Evolutionary conservation across 1,140 invertebrate species (phyloP).

Genomic region (Vollenhovia emeryi): DNA sequence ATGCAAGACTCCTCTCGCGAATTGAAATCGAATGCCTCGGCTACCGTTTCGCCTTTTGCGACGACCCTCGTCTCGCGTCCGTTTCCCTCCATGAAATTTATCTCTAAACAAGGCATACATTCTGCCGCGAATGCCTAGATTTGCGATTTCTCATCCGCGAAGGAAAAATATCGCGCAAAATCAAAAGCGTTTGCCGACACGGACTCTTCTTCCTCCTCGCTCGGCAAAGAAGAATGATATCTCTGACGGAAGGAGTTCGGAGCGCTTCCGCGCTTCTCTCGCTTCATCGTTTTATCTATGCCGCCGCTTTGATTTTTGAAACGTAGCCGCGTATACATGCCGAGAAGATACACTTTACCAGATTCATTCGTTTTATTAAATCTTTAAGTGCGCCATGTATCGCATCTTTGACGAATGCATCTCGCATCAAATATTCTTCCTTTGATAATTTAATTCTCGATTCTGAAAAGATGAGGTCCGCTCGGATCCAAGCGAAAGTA

Average conservation of each 20-base stretch:
- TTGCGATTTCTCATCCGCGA: constrained; percentile 40
- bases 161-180: constrained; percentile 34
- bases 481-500: not conserved
- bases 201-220: constrained; percentile 13
- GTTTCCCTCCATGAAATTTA: constrained; percentile 40
- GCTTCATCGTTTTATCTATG: constrained; percentile 2
- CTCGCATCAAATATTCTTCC: not conserved
- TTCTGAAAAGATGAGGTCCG: not conserved
- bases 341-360: not conserved
- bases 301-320: not conserved
- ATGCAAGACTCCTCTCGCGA: constrained; percentile 41
- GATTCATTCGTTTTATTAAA: constrained; percentile 17
- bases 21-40: constrained; percentile 54
- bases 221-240: constrained; percentile 31
- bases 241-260: constrained; percentile 22
- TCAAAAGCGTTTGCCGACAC: constrained; percentile 47
- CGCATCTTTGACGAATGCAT: not conserved
- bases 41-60: constrained; percentile 16
- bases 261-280: not conserved
- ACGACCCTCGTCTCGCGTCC: constrained; percentile 12
- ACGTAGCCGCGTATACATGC: not conserved
- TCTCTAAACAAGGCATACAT: constrained; percentile 47
- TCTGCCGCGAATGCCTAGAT: constrained; percentile 11
- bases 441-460: not conserved
- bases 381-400: not conserved